These are phyloP conservation scores for Sebastes ruberrimus DNA, from an alignment of 2,797 vertebrate genomes.

Conservation along the genomic window DNA sequence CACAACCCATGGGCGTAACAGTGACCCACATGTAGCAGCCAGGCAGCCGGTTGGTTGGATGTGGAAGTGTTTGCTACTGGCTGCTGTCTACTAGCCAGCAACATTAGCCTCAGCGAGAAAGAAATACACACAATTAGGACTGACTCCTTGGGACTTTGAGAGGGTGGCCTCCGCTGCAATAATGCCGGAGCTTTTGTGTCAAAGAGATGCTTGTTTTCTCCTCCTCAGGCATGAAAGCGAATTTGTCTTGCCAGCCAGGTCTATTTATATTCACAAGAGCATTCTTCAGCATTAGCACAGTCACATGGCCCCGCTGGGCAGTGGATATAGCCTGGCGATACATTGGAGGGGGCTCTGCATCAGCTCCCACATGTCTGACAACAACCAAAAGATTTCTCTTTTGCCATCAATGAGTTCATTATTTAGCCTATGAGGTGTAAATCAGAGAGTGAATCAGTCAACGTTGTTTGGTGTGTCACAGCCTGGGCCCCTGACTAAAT, in stretches of 20 bases:
- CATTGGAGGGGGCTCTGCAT: constrained; percentile 34
- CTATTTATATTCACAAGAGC: constrained; percentile 82
- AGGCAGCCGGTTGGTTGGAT: constrained; percentile 19
- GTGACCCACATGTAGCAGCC: constrained; percentile 59
- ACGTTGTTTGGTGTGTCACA: constrained; percentile 30
- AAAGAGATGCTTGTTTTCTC: constrained; percentile 77
- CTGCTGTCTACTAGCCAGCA: constrained; percentile 35
- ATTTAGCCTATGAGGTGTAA: not conserved
- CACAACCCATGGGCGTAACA: constrained; percentile 40
- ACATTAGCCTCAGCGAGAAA: constrained; percentile 17
- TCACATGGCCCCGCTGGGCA: constrained; percentile 61
- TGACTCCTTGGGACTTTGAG: constrained; percentile 57
- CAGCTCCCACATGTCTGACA: constrained; percentile 22
- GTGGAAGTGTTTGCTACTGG: constrained; percentile 31
- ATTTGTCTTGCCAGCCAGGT: constrained; percentile 75
- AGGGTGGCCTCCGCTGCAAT: constrained; percentile 59
- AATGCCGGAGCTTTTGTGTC: constrained; percentile 71
- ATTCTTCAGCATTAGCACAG: constrained; percentile 76
- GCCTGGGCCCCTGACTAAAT: constrained; percentile 11
- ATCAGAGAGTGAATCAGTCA: constrained; percentile 25
- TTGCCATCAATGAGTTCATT: not conserved
- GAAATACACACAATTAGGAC: constrained; percentile 40
- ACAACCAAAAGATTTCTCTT: constrained; percentile 3
- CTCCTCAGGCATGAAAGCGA: constrained; percentile 76
- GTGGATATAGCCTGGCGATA: constrained; percentile 54